Conservation (phyloP, 2,113 vertebrate genomes). For the Paralichthys olivaceus region DNA sequence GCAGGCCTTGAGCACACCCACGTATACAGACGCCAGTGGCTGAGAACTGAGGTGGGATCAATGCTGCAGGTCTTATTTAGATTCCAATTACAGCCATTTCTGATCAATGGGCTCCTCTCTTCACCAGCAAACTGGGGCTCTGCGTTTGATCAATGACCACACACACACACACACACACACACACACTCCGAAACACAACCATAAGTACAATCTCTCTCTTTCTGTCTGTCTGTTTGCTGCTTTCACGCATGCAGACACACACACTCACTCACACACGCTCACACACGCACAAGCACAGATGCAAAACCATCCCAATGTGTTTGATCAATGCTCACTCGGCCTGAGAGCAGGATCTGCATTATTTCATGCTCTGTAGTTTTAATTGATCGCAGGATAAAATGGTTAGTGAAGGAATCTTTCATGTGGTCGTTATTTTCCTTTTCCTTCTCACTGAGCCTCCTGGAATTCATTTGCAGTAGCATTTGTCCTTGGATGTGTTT, state of each 20-base stretch:
- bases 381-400: constrained; percentile 76
- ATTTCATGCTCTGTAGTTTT: constrained; percentile 75
- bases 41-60: constrained; percentile 61
- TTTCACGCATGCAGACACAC: constrained; percentile 7
- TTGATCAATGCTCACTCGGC: constrained; percentile 64
- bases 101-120: constrained; percentile 76
- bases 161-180: constrained; percentile 52
- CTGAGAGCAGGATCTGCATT: constrained; percentile 70
- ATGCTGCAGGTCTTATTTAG: constrained; percentile 77
- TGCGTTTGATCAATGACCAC: constrained; percentile 75
- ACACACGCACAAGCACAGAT: constrained; percentile 12
- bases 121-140: constrained; percentile 54
- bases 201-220: constrained; percentile 25
- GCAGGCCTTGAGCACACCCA: constrained; percentile 41
- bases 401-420: constrained; percentile 72
- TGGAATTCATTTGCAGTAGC: constrained; percentile 29
- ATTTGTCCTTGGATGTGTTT: constrained; percentile 49
- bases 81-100: constrained; percentile 80
- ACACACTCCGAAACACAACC: constrained; percentile 42
- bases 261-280: constrained; percentile 18
- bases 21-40: constrained; percentile 42
- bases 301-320: constrained; percentile 53
- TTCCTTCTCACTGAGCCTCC: constrained; percentile 24
- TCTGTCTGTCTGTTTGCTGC: constrained; percentile 16
- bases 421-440: constrained; percentile 47